Conservation (phyloP, 2,888 invertebrate genomes). For the Drosophila anceps region DNA sequence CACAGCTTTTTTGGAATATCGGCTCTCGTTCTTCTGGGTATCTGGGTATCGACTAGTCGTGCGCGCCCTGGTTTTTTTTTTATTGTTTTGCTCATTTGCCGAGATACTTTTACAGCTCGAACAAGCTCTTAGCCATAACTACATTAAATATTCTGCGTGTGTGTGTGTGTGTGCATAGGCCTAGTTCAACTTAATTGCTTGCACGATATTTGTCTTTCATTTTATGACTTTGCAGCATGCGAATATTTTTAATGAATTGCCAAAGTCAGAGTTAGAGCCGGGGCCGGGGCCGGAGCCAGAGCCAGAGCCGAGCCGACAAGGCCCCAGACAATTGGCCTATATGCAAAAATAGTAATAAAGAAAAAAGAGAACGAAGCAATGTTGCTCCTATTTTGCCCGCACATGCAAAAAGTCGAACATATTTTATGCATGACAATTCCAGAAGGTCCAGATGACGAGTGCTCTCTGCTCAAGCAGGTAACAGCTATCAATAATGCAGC, state of each 20-base stretch:
- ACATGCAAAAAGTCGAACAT: conserved; percentile 31
- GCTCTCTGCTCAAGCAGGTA: conserved; percentile 19
- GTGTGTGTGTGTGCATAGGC: conserved; percentile 18
- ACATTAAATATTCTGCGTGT: conserved; percentile 7
- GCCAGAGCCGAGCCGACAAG: conserved; percentile 8
- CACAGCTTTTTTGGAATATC: no score
- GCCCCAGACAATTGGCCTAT: conserved; percentile 44
- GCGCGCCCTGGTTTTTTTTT: neutral
- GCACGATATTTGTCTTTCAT: conserved; percentile 61
- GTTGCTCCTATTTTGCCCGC: conserved; percentile 29
- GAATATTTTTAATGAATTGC: conserved; percentile 60
- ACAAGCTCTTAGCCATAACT: conserved; percentile 5
- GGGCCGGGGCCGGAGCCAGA: conserved; percentile 1
- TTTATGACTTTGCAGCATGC: conserved; percentile 51
- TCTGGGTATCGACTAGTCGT: neutral
- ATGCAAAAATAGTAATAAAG: conserved; percentile 22
- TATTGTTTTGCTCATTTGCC: conserved; percentile 17
- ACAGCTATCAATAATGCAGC: conserved; percentile 67
- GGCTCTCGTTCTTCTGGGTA: no score
- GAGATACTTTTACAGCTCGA: conserved; percentile 23
- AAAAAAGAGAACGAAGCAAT: neutral
- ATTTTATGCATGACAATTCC: conserved; percentile 68
- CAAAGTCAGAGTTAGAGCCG: conserved; percentile 13
- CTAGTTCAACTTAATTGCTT: conserved; percentile 62
- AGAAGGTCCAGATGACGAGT: conserved; percentile 34